Evolutionary conservation across 2,113 vertebrate genomes (phyloP), one percentile per base, ranked within the genome.

Genomic region (Grammomys dolichurus): DNA sequence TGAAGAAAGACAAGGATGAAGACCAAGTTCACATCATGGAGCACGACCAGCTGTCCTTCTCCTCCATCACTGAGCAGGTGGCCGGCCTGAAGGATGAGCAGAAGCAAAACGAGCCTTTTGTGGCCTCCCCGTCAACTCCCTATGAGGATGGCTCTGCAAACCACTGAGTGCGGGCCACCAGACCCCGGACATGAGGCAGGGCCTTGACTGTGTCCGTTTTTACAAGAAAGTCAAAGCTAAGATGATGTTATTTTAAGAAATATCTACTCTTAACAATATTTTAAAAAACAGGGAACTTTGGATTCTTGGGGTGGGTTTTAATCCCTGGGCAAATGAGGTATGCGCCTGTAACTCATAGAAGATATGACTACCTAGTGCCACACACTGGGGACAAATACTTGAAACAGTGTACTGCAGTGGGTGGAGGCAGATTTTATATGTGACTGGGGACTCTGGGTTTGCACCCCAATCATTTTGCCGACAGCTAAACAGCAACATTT

Each of bases 1-100:
- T 99, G 98, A 99, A 99, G 98, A 99, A 99, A 97, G 99, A 99
- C 97, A 99, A 99, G 97, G 99, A 99, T 16, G 99, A 99, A 48
- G 99, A 99, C 97, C 99, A 98, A 81, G 97, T 99, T 24, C 98
- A 98, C 97, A 99, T 99, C 96, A 94, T 99, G 96, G 99, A 99
- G 85, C 99, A 99, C 0, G 99, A 99, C 97, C 99, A 99, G 91
- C 98, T 99, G 78, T 99, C 99, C 90, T 99, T 99, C 98, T 99
- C 99, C 56, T 99, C 99, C 0, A 99, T 99, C 97, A 98, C 99
- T 3, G 99, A 99, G 96, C 98, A 98, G 63, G 96, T 98, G 1
- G 89, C 99, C 0, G 98, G 99, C 36, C 96, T 98, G 80, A 98
- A 97, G 16, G 99, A 99, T 16, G 99, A 99, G 40, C 98, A 98